Evolutionary conservation across 2,113 vertebrate genomes (phyloP).

Genomic region (zebrafish (Danio rerio)): GRCz12tu NC_133178.1:32551001-32551500

Average conservation of each 20-base stretch:
- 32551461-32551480: not conserved
- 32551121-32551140: not conserved
- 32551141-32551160: not conserved
- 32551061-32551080: too few species aligned
- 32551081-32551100: not conserved
- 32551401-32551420: slow-evolving; percentile 1
- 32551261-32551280: too few species aligned
- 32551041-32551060: too few species aligned
- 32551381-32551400: not conserved
- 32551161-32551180: not conserved
- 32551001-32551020: too few species aligned
- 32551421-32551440: not conserved
- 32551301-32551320: not conserved
- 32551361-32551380: too few species aligned
- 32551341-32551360: too few species aligned
- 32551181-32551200: not conserved
- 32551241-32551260: too few species aligned
- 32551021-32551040: too few species aligned
- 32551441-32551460: not conserved
- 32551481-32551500: too few species aligned
- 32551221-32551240: too few species aligned
- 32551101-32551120: not conserved
- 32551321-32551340: not conserved
- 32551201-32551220: too few species aligned
- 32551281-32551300: too few species aligned